A percentile compares a stretch with the other conserved stretches of the same genome.
phyloP scores from a whole-genome alignment of 2,797 vertebrate species.

The Molossus molossus region DNA sequence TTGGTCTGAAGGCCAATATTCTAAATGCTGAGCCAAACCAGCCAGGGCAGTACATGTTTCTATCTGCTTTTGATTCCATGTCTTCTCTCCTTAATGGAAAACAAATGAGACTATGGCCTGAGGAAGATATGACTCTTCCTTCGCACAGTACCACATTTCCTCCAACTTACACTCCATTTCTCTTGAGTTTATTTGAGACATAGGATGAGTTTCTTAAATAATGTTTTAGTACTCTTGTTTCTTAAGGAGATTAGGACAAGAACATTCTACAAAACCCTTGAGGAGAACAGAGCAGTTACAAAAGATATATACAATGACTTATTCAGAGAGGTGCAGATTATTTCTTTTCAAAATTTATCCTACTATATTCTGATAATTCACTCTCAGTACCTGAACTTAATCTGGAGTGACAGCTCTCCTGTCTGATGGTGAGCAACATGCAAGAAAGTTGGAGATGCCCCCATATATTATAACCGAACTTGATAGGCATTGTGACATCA shows the following conservation, averaged over 20 bases:
- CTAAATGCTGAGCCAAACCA: too few species aligned
- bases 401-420: not conserved
- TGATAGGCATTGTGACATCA: slow-evolving; percentile 21
- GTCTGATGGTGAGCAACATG: not conserved
- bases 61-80: not conserved
- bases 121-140: not conserved
- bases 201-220: slow-evolving; percentile 5
- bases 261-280: not conserved
- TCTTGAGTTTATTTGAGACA: not conserved
- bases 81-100: slow-evolving; percentile 9
- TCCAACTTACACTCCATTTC: not conserved
- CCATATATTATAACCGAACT: not conserved
- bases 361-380: not conserved
- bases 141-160: not conserved
- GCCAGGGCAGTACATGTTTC: not conserved
- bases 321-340: not conserved
- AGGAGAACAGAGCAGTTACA: not conserved
- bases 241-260: not conserved
- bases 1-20: too few species aligned
- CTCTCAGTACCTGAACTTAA: not conserved
- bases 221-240: not conserved
- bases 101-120: not conserved
- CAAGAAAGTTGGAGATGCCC: slow-evolving; percentile 14
- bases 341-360: not conserved
- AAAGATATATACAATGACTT: not conserved